Conservation (phyloP, 2,888 invertebrate species). For the Xanthorhoe designata region DNA sequence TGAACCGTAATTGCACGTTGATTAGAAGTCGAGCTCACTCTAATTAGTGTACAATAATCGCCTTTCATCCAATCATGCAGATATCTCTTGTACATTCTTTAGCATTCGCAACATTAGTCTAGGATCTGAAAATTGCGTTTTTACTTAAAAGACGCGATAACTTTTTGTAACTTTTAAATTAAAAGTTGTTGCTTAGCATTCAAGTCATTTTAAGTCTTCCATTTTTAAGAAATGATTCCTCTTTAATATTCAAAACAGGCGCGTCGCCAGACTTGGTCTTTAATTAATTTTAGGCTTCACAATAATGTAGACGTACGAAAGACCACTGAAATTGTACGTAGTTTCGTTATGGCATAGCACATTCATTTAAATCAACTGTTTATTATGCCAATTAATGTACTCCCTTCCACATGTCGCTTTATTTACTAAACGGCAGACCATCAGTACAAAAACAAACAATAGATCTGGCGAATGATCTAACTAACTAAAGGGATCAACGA, state of each 20-base stretch:
- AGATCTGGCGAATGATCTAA: constrained; percentile 56
- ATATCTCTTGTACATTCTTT: constrained; percentile 40
- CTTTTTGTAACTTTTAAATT: not conserved
- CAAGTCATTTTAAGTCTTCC: not conserved
- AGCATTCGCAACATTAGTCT: constrained; percentile 6
- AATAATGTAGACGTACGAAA: not conserved
- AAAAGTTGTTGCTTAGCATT: not conserved
- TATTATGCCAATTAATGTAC: constrained; percentile 18
- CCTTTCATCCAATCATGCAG: constrained; percentile 47
- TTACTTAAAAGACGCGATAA: not conserved
- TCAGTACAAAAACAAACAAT: constrained; percentile 66
- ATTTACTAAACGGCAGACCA: constrained; percentile 30
- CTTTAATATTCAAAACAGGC: not conserved
- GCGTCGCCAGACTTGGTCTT: not conserved
- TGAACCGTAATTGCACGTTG: constrained; percentile 38
- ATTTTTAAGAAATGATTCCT: not conserved
- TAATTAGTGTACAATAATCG: constrained; percentile 47
- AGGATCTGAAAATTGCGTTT: not conserved
- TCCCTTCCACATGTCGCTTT: constrained; percentile 24
- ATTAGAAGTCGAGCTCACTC: constrained; percentile 37
- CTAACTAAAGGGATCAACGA: constrained; percentile 83
- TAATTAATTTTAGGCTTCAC: not conserved
- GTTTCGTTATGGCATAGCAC: constrained; percentile 5
- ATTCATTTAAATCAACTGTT: constrained; percentile 8
- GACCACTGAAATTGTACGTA: not conserved